Percentiles rank a stretch among this genome's conserved stretches.
Evolutionary conservation across 2,888 invertebrate species (phyloP).

Genomic region (Proisotoma minuta): DNA sequence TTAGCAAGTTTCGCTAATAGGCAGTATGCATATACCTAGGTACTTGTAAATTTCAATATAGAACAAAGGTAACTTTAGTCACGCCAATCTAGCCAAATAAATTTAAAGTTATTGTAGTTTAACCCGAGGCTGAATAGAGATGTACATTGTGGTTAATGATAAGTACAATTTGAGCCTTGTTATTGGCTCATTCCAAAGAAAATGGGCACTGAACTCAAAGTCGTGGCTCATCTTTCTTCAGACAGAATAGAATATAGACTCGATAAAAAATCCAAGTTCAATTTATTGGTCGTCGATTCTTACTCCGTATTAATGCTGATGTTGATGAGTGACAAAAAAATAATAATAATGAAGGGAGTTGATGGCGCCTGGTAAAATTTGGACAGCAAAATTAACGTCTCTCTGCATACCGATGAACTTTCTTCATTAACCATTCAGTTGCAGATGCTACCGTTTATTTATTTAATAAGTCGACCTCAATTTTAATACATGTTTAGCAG

Average conservation of each 20-base stretch:
- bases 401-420: neutral
- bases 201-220: slow-evolving; percentile 17
- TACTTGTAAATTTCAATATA: neutral
- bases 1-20: neutral
- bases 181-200: slow-evolving; percentile 11
- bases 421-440: neutral
- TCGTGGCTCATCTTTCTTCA: slow-evolving; percentile 11
- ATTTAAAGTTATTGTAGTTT: neutral
- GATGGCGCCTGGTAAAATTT: slow-evolving; percentile 17
- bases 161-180: slow-evolving; percentile 3
- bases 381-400: slow-evolving; percentile 5
- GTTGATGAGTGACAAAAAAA: slow-evolving; percentile 19
- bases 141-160: slow-evolving; percentile 13
- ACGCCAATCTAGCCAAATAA: slow-evolving; percentile 1
- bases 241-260: neutral
- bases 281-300: slow-evolving; percentile 7
- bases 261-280: slow-evolving; percentile 3
- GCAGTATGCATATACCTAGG: neutral
- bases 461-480: neutral
- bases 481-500: no score
- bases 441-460: neutral
- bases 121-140: slow-evolving; percentile 1
- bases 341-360: slow-evolving; percentile 22
- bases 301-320: neutral
- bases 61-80: neutral